Percentiles rank a stretch among this genome's conserved stretches.
phyloP scores from a whole-genome alignment of 2,113 vertebrate genomes.

The Hemiscyllium ocellatum region DNA sequence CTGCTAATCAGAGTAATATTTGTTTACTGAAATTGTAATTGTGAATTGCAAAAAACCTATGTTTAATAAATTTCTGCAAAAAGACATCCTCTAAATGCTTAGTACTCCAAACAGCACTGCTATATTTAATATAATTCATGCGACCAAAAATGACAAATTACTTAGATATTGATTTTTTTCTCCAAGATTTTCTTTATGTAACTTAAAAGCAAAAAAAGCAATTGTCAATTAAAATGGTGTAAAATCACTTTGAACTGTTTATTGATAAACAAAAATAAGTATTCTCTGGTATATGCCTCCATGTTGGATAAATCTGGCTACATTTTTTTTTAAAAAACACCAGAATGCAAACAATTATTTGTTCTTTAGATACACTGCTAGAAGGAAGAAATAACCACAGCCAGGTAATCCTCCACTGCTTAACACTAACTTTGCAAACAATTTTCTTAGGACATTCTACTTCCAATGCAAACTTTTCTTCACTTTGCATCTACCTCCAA shows the following conservation, averaged over 20 bases:
- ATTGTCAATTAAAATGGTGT: background rate
- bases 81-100: background rate
- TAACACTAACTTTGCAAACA: too few relatives aligned
- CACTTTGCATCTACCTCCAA: background rate
- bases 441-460: background rate
- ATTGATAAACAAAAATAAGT: background rate
- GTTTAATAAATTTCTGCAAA: background rate
- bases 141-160: background rate
- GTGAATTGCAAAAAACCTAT: background rate
- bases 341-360: background rate
- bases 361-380: background rate
- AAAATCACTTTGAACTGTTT: background rate
- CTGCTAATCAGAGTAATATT: background rate
- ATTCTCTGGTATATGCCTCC: background rate
- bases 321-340: background rate
- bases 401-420: background rate
- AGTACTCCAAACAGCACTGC: background rate
- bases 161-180: background rate
- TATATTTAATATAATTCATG: background rate
- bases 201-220: background rate
- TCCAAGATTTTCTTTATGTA: background rate
- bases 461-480: background rate
- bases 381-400: background rate
- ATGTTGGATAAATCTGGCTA: background rate
- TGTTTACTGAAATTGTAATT: background rate